Percentiles rank a stretch among this genome's conserved stretches.
Evolutionary conservation across 2,113 vertebrate species (phyloP).

Genomic region (Coracopsis vasa): DNA sequence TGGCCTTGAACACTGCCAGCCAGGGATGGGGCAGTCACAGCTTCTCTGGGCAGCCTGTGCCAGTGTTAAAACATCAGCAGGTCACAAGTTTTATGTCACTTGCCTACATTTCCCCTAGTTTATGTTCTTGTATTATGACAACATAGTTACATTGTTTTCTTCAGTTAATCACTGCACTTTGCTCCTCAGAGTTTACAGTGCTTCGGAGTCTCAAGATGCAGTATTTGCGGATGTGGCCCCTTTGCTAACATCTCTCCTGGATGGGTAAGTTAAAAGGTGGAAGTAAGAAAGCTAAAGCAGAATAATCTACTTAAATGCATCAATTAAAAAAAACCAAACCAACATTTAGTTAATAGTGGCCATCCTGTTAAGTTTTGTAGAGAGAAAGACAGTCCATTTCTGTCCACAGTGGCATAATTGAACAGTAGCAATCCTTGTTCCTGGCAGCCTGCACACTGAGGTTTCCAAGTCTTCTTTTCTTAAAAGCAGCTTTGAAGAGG

Average conservation of each 20-base stretch:
- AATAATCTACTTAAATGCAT: not conserved
- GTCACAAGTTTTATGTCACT: not conserved
- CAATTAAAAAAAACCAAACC: no score
- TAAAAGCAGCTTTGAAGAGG: not conserved
- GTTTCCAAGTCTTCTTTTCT: not conserved
- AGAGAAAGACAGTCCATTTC: not conserved
- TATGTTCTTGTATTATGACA: not conserved
- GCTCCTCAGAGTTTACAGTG: slow-evolving; percentile 76
- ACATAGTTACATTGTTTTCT: not conserved
- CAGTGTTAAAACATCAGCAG: not conserved
- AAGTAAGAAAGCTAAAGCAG: not conserved
- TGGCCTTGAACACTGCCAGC: not conserved
- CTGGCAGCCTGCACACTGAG: not conserved
- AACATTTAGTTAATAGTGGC: not conserved
- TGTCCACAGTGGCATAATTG: not conserved
- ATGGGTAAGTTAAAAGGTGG: slow-evolving; percentile 76
- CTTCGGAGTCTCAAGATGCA: slow-evolving; percentile 73
- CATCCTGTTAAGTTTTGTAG: not conserved
- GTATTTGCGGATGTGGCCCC: slow-evolving; percentile 84
- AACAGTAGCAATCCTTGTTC: not conserved
- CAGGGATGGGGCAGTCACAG: not conserved
- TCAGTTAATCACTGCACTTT: not conserved
- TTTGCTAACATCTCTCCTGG: slow-evolving; percentile 82
- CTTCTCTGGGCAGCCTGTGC: not conserved
- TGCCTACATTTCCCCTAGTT: not conserved